Evolutionary conservation across 2,888 invertebrate genomes (phyloP), one percentile per base, ranked within the genome.

Genomic region (Dolichopus griseipennis): DNA sequence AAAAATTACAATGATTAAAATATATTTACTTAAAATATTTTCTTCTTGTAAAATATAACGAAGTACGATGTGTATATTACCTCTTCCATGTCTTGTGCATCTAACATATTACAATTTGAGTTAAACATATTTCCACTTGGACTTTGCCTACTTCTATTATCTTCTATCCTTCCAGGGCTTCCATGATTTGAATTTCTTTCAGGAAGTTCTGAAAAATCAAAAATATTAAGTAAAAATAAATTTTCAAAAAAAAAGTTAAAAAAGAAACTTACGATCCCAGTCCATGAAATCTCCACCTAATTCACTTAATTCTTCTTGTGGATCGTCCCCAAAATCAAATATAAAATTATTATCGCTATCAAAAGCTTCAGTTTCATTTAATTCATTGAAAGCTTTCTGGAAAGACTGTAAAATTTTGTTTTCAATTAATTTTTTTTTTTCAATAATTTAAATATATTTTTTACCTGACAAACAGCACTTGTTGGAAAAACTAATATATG

Each of bases 401-500:
- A 88, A 88, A 22, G 89, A 89, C 86, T 87, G 76, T 37, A 77
- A 73, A 68, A 69, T 27, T 27, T 7, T 37, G 37, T 5, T 37
- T 37, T 37, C 8, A 12, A 9, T 37, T 37, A 27, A 27, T 37
- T 37, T 1, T 37, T 34, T 22, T 21, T n/a, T 65, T 5, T 6
- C 61, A 9, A 6, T 63, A 43, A 20, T 27, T 27, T 41, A 69
- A 34, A 64, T 66, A 12, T 37, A 65, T 65, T 20, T 63, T 52
- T 75, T 78, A 91, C 91, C 87, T 93, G 93, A 69, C 95, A 93
- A 69, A 93, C 93, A 64, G 96, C 95, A 70, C 94, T 97, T 62
- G 97, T 98, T 66, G 98, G 98, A 83, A 99, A 98, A 74, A 98
- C 98, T 74, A 99, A 87, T 74, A 99, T 98, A 80, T 99, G 99